Base-by-base conservation (phyloP, 2,888 invertebrate genomes). In the Philhelius pedissequus region DNA sequence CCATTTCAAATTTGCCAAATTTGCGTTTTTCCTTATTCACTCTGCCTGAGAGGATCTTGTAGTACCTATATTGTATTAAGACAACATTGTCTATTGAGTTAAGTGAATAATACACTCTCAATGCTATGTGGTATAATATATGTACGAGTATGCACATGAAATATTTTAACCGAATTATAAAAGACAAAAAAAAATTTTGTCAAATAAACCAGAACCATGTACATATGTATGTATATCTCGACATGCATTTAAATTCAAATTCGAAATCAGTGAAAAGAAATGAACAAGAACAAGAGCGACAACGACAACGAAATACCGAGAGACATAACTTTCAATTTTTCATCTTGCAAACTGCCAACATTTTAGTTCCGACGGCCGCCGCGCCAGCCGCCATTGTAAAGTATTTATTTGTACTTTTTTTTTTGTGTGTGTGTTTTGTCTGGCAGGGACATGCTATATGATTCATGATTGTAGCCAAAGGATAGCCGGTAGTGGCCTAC, bases 271-370 rank as follows among this genome's bases (percentile, higher is more conserved):
- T 68, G 71, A 70, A 84, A 75, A 68, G 70, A 75, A 66, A 71
- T 35, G 13, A 56, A 20, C 32, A 18, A 6, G n/a, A n/a, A n/a
- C n/a, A n/a, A n/a, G n/a, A n/a, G n/a, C 54, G 32, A 32, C 30
- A 15, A 18, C 11, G 4, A 18, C 52, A 32, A 30, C 30, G 30
- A 54, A 56, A 11, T 35, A 56, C 43, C 64, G 45, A 78, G 68
- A 71, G 84, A 76, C 84, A 84, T 76, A 84, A 84, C 84, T 84
- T 80, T 84, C 74, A 84, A 84, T 84, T 80, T 84, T 84, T 84
- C 84, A 80, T 80, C 45, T 80, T 54, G 70, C 58, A 66, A 80
- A 79, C 74, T 75, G 80, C 80, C 84, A 84, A 68, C 84, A 84
- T 84, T 80, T 68, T 84, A 80, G 84, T 84, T 84, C 84, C 84